Evolutionary conservation across 2,113 vertebrate species (phyloP).

Genomic region (Gasterosteus aculeatus): DNA sequence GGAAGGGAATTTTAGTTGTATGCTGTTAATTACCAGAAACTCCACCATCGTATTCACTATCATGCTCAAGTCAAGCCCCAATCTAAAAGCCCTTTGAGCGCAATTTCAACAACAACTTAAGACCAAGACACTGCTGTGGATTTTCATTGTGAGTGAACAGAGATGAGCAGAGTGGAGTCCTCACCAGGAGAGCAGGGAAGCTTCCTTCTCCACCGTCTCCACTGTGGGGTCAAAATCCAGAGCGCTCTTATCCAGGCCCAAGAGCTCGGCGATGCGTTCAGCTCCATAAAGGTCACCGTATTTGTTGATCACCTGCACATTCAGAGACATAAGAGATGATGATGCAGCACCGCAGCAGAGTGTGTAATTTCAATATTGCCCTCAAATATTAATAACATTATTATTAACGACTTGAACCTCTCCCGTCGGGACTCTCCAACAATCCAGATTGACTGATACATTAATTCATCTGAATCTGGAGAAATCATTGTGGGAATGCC

Average conservation of each 20-base stretch:
- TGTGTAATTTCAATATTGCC: not conserved
- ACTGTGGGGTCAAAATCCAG: slow-evolving; percentile 96
- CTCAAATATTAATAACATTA: not conserved
- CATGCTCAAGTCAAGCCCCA: not conserved
- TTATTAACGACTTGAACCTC: not conserved
- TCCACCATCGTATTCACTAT: not conserved
- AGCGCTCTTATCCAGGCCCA: slow-evolving; percentile 95
- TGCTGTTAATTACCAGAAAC: not conserved
- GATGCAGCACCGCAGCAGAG: not conserved
- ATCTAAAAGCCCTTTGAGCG: not conserved
- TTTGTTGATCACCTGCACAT: slow-evolving; percentile 94
- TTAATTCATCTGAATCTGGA: not conserved
- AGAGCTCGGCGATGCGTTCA: slow-evolving; percentile 94
- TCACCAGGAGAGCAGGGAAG: slow-evolving; percentile 94
- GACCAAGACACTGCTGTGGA: not conserved
- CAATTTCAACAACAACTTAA: not conserved
- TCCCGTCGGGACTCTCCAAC: too few species aligned
- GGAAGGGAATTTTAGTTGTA: not conserved
- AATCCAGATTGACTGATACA: not conserved
- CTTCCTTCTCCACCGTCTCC: slow-evolving; percentile 88
- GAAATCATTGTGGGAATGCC: not conserved
- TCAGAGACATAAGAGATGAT: slow-evolving; percentile 9
- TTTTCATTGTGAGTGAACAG: not conserved
- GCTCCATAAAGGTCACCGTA: slow-evolving; percentile 95
- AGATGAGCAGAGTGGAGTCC: not conserved